These are phyloP conservation scores for Himalopsyche japonica DNA, from an alignment of 2,888 invertebrate genomes.

Conservation along the genomic window DNA sequence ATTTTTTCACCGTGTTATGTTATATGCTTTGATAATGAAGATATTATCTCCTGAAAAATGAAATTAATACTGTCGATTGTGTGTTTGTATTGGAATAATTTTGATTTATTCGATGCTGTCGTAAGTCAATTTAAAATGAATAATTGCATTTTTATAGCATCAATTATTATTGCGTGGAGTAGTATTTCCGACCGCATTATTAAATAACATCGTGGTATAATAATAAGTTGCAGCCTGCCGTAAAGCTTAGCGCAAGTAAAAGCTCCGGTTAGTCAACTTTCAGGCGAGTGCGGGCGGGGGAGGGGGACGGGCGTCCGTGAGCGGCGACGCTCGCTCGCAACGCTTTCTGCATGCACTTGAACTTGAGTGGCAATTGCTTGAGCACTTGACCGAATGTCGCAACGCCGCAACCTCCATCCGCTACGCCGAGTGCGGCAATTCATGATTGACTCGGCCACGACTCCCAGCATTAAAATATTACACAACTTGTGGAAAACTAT, in stretches of 20 bases:
- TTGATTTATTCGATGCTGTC: background rate
- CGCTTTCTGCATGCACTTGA: constrained; percentile 23
- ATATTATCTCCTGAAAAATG: too few species aligned
- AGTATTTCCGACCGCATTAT: background rate
- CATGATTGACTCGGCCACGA: background rate
- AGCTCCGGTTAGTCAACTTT: background rate
- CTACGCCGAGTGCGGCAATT: background rate
- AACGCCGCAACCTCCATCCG: background rate
- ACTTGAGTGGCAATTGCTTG: constrained; percentile 13
- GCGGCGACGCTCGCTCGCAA: background rate
- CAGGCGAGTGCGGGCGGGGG: background rate
- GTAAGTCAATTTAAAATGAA: background rate
- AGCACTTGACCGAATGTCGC: constrained; percentile 10
- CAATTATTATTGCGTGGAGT: background rate
- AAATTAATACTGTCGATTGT: too few species aligned
- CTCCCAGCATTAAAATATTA: too few species aligned
- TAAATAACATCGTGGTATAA: background rate
- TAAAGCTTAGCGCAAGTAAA: background rate
- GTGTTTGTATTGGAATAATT: too few species aligned
- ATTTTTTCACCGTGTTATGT: too few species aligned
- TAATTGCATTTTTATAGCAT: background rate
- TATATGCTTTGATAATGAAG: too few species aligned
- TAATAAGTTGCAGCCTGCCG: background rate
- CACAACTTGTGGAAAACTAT: too few species aligned
- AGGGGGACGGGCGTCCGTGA: background rate